phyloP scores from a whole-genome alignment of 2,797 vertebrate species.

The Corythornis leucogaster region DNA sequence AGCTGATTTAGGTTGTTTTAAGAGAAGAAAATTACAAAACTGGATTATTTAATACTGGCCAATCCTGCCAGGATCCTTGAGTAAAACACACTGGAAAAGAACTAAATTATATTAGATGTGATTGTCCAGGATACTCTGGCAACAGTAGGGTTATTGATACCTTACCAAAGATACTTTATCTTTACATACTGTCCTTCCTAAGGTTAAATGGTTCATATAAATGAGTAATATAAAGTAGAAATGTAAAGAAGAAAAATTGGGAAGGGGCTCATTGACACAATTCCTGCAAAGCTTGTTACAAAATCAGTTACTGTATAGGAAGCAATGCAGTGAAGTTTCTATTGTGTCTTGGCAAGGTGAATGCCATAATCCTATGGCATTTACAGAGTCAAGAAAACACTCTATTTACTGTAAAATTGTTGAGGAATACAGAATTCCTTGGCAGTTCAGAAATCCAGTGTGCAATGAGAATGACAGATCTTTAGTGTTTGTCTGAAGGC shows the following conservation, averaged over 20 bases:
- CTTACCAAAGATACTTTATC: background rate
- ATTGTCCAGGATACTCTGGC: background rate
- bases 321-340: background rate
- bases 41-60: background rate
- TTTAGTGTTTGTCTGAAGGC: background rate
- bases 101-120: background rate
- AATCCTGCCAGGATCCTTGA: background rate
- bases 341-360: background rate
- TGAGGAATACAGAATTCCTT: background rate
- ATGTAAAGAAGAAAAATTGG: background rate
- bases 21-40: background rate
- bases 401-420: background rate
- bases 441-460: background rate
- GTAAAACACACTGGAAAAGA: background rate
- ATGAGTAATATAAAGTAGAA: background rate
- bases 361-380: background rate
- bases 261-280: background rate
- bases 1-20: background rate
- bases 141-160: background rate
- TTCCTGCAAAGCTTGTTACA: background rate
- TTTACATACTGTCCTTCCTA: background rate
- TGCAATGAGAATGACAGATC: background rate
- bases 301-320: background rate
- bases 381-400: background rate
- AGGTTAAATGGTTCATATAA: accelerated